Base-by-base conservation (phyloP, 1,140 invertebrate genomes). In the Batillaria attramentaria region DNA sequence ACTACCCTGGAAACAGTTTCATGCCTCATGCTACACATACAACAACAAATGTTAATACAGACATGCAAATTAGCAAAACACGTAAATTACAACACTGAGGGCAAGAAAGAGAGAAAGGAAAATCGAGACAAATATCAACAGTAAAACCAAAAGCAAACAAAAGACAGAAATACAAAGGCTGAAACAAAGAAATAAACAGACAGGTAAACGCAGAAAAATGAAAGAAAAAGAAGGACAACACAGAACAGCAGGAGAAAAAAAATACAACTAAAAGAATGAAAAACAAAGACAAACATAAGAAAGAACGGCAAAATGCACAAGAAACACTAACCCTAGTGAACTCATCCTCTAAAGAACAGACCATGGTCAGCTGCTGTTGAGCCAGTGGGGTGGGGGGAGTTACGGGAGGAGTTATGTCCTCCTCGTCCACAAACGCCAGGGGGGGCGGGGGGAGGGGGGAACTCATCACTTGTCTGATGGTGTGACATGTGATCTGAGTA, bases 251-350 rank as follows among this genome's bases (percentile, higher is more conserved):
- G n/a, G 8, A 62, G 57, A 62, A 13, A 24, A 62, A 62, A 62
- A 24, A 62, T 62, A 28, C 3, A 62, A 62, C 57, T 28, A 6
- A 31, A 20, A n/a, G 24, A 8, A 28, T 13, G 1, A 43, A 54
- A 33, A 46, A 42, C 18, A 28, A 39, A 75, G 37, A 5, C 13
- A 62, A 43, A 50, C 18, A 72, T 2, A 62, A 3, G 24, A 73
- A 37, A 62, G 24, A 33, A 70, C 46, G n/a, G 28, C 35, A 73
- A 28, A 39, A 54, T 54, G 28, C 54, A 73, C 69, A 79, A 20
- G 35, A 62, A 80, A 31, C 66, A 84, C 83, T 84, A 78, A 84
- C 83, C 83, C 83, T 83, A 41, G 81, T 79, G 72, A 84, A 84
- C 62, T 81, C 81, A 70, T 84, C 83, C 73, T 84, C 83, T 57